Evolutionary conservation across 2,888 invertebrate genomes (phyloP).

Genomic region (Adelphocoris suturalis): DNA sequence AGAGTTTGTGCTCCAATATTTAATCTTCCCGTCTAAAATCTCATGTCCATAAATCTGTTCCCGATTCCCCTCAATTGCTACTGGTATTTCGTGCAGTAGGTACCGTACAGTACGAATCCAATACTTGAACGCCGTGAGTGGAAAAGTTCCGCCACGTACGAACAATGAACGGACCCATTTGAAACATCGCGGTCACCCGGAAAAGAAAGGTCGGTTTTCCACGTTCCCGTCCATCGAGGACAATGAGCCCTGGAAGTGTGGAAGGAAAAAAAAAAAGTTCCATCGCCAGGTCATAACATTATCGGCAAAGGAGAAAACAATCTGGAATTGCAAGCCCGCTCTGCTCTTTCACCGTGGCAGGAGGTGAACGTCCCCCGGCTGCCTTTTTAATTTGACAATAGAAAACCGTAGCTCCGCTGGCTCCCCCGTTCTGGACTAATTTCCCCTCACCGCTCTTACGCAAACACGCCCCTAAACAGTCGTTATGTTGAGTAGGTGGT

Average conservation of each 20-base stretch:
- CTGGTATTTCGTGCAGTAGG: no score
- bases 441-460: not conserved
- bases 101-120: no score
- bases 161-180: not conserved
- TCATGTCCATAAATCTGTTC: no score
- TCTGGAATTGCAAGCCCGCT: slow-evolving; percentile 21
- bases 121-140: no score
- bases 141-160: not conserved
- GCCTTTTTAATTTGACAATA: slow-evolving; percentile 55
- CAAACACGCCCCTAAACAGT: not conserved
- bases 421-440: not conserved
- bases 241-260: slow-evolving; percentile 43
- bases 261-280: slow-evolving; percentile 14
- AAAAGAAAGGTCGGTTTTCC: not conserved
- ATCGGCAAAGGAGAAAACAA: slow-evolving; percentile 60
- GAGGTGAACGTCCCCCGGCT: slow-evolving; percentile 40
- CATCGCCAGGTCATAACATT: slow-evolving; percentile 40
- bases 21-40: no score
- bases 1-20: no score
- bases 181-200: not conserved
- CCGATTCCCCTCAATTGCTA: no score
- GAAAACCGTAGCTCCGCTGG: slow-evolving; percentile 48
- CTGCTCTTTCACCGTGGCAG: slow-evolving; percentile 10
- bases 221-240: not conserved
- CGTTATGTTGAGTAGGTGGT: slow-evolving; percentile 29